Evolutionary conservation across 2,888 invertebrate species (phyloP).

Genomic region (Polyploca ridens): DNA sequence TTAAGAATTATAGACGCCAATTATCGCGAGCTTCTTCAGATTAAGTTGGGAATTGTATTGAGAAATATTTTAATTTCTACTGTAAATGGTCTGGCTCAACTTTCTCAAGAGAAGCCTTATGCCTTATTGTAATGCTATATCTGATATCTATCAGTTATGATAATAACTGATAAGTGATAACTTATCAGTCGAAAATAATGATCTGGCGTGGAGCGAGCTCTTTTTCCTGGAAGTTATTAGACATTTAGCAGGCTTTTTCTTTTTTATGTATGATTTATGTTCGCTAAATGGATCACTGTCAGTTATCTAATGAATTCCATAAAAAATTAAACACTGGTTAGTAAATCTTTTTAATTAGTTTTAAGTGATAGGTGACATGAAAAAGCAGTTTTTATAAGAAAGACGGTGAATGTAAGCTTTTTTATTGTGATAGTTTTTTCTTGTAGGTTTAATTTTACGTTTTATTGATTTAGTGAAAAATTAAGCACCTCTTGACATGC

Average conservation of each 20-base stretch:
- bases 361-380: not conserved
- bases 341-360: not conserved
- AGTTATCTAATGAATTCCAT: not conserved
- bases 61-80: not conserved
- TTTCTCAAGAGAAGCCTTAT: too few species aligned
- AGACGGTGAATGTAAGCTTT: not conserved
- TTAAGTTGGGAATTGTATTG: not conserved
- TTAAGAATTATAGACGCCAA: not conserved
- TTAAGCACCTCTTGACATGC: not conserved
- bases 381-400: not conserved
- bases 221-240: too few species aligned
- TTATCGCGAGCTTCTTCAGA: not conserved
- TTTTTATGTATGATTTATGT: not conserved
- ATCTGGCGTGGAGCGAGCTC: too few species aligned
- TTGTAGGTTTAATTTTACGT: too few species aligned
- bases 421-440: not conserved
- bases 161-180: too few species aligned
- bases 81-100: too few species aligned
- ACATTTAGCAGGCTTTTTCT: not conserved
- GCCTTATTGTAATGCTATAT: too few species aligned
- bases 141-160: too few species aligned
- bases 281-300: not conserved
- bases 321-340: not conserved
- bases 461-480: not conserved
- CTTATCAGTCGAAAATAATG: too few species aligned